A percentile compares a stretch with the other conserved stretches of the same genome.
Conservation (phyloP, 1,140 invertebrate genomes). For the Dendrolimus kikuchii region DNA sequence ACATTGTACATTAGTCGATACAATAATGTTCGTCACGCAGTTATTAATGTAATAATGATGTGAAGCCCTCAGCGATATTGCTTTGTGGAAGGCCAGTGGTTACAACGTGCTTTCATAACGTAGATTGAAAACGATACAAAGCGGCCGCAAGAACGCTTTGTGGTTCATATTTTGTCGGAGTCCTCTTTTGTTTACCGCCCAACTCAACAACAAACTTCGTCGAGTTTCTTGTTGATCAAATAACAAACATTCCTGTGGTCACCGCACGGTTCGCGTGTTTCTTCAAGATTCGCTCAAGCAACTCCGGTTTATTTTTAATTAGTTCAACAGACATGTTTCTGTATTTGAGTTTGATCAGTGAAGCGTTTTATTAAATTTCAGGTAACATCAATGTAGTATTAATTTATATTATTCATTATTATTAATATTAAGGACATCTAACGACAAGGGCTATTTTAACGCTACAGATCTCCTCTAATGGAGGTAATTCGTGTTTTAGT, state of each 20-base stretch:
- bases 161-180: slow-evolving; percentile 47
- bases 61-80: slow-evolving; percentile 56
- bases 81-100: slow-evolving; percentile 41
- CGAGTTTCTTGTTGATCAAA: slow-evolving; percentile 24
- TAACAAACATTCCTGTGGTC: slow-evolving; percentile 9
- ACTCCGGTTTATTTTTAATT: background rate
- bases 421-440: too few relatives aligned
- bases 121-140: slow-evolving; percentile 62
- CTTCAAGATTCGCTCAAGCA: background rate
- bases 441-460: too few relatives aligned
- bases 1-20: background rate
- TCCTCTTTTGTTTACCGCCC: slow-evolving; percentile 29
- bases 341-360: too few relatives aligned
- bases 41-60: slow-evolving; percentile 29
- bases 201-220: slow-evolving; percentile 22
- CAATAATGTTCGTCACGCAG: slow-evolving; percentile 8
- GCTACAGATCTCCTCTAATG: too few relatives aligned
- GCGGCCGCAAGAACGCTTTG: slow-evolving; percentile 57
- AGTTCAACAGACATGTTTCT: background rate
- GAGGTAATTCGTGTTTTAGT: too few relatives aligned
- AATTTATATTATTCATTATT: too few relatives aligned
- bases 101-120: slow-evolving; percentile 49
- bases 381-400: too few relatives aligned
- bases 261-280: background rate
- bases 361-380: too few relatives aligned